A percentile compares a stretch with the other conserved stretches of the same genome.
Conservation (phyloP, 2,888 invertebrate genomes). For the Macrosoma leucophasiata region DNA sequence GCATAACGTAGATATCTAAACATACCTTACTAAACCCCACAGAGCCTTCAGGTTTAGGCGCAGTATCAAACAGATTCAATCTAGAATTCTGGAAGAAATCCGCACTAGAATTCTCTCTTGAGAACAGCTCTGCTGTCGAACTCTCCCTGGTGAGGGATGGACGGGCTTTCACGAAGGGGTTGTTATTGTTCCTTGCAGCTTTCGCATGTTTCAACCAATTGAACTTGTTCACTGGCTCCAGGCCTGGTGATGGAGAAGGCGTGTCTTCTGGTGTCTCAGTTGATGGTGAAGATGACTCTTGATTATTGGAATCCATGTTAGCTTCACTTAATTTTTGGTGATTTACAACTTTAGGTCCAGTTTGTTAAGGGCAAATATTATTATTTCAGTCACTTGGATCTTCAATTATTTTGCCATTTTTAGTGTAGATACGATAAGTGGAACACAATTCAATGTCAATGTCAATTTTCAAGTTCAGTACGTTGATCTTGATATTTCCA, state of each 20-base stretch:
- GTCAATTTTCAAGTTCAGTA: no score
- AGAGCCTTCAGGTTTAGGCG: constrained; percentile 53
- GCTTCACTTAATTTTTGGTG: no score
- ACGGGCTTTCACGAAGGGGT: constrained; percentile 56
- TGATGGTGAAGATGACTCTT: constrained; percentile 37
- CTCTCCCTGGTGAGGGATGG: constrained; percentile 60
- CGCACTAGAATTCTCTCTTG: constrained; percentile 57
- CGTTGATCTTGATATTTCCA: no score
- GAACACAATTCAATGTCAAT: no score
- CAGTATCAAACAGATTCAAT: constrained; percentile 60
- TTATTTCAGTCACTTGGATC: no score
- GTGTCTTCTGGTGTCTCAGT: constrained; percentile 43
- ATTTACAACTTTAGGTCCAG: no score
- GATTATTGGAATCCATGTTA: constrained; percentile 28
- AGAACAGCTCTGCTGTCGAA: constrained; percentile 56
- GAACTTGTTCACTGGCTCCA: constrained; percentile 47
- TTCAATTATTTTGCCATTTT: not conserved
- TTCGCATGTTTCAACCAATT: constrained; percentile 55
- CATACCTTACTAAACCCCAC: constrained; percentile 49
- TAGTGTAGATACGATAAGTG: not conserved
- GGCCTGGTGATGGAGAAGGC: constrained; percentile 43
- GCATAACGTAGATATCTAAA: no score
- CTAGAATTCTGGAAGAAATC: constrained; percentile 66
- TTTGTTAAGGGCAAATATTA: no score
- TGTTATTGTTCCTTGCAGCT: constrained; percentile 48